Conservation (phyloP, 2,797 vertebrate species). For the Acanthornis magna region DNA sequence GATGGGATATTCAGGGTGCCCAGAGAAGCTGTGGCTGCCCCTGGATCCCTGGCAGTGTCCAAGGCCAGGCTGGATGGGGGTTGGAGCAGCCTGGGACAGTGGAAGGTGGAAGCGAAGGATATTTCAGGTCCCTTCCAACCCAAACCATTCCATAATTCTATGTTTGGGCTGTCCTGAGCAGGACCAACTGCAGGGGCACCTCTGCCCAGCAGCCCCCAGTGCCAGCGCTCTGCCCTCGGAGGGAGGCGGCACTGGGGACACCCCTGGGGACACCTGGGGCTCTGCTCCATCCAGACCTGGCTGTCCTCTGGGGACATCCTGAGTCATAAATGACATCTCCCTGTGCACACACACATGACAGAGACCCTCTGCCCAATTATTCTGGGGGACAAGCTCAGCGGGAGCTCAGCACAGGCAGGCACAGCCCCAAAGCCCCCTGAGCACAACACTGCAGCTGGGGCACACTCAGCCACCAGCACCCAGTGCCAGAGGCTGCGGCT, state of each 20-base stretch:
- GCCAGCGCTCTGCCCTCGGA: neutral
- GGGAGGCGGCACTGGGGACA: neutral
- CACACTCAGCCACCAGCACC: accelerated
- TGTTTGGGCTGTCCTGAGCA: neutral
- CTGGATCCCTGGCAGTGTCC: neutral
- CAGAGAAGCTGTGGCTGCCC: neutral
- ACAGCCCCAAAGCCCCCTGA: neutral
- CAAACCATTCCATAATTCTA: neutral
- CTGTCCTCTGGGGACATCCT: neutral
- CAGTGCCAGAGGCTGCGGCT: neutral
- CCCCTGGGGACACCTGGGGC: accelerated
- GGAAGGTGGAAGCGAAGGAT: neutral
- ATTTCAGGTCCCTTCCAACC: neutral
- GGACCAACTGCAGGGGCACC: neutral
- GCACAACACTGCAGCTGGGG: neutral
- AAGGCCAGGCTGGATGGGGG: neutral
- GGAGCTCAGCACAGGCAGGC: neutral
- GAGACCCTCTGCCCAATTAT: neutral
- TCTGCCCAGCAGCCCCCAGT: neutral
- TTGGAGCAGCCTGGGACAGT: neutral
- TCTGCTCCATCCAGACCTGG: neutral
- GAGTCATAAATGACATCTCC: neutral
- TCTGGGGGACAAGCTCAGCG: accelerated
- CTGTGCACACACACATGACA: accelerated
- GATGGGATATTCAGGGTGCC: neutral